Percentiles rank a stretch among this genome's conserved stretches.
Conservation (phyloP, 2,113 vertebrate species). For the Empidonax alnorum region DNA sequence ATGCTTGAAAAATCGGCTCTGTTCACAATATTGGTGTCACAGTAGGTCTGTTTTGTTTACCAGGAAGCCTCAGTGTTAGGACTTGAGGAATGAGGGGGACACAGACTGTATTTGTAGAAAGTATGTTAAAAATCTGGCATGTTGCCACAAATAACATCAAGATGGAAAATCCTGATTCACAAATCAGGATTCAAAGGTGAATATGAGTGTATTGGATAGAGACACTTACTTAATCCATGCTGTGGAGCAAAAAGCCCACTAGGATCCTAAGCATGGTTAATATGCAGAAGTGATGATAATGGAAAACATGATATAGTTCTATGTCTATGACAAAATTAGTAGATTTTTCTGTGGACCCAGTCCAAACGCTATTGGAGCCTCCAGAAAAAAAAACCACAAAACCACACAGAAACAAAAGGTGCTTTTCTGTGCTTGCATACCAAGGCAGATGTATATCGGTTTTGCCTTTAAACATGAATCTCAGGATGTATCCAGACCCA, state of each 20-base stretch:
- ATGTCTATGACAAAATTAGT: background rate
- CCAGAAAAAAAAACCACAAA: background rate
- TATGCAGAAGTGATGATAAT: background rate
- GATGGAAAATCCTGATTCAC: background rate
- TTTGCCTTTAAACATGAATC: background rate
- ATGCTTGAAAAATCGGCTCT: background rate
- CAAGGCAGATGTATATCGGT: background rate
- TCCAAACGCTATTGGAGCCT: background rate
- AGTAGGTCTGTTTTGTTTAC: background rate
- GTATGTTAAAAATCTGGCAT: background rate
- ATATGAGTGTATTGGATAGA: background rate
- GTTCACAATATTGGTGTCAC: background rate
- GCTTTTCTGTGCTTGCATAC: background rate
- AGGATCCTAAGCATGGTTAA: background rate
- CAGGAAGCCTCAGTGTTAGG: background rate
- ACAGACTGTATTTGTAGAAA: background rate
- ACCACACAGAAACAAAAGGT: background rate
- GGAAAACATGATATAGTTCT: background rate
- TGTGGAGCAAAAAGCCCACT: background rate
- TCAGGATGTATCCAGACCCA: background rate
- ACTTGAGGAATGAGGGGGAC: background rate
- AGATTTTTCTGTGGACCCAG: background rate
- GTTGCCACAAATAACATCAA: background rate
- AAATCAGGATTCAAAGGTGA: background rate
- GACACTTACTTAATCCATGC: background rate